Evolutionary conservation across 1,140 invertebrate genomes (phyloP).

Genomic region (Aphelenchoides fujianensis): DNA sequence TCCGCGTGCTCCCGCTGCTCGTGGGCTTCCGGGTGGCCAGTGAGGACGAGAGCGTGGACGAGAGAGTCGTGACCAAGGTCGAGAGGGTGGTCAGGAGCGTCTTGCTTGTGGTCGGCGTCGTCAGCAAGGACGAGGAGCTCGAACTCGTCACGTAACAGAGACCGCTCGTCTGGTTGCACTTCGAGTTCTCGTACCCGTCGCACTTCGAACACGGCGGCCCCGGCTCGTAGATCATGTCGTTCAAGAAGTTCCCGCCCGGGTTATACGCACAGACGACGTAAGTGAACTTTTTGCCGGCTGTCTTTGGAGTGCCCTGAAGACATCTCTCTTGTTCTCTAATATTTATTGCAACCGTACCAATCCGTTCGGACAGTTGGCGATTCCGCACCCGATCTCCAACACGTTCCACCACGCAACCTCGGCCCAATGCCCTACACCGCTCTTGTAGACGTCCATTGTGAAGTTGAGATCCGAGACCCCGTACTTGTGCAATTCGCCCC

Average conservation of each 20-base stretch:
- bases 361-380: constrained; percentile 8
- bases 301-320: not conserved
- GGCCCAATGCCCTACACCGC: not conserved
- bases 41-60: not conserved
- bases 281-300: not conserved
- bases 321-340: not conserved
- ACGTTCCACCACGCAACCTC: not conserved
- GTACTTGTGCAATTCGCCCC: not conserved
- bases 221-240: not conserved
- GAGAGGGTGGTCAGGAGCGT: not conserved
- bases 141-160: not conserved
- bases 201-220: not conserved
- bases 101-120: not conserved
- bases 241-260: not conserved
- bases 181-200: not conserved
- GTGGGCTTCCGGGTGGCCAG: no score
- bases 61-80: not conserved
- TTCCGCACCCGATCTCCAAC: constrained; percentile 8
- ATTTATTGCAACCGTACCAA: no score
- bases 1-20: not conserved
- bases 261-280: constrained; percentile 9
- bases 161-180: not conserved
- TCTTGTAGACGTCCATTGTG: not conserved
- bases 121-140: not conserved
- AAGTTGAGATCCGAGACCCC: not conserved